These are phyloP conservation scores for Phenganax subtilis DNA, from an alignment of 92 coral and sea anemone species.

Conservation along the genomic window DNA sequence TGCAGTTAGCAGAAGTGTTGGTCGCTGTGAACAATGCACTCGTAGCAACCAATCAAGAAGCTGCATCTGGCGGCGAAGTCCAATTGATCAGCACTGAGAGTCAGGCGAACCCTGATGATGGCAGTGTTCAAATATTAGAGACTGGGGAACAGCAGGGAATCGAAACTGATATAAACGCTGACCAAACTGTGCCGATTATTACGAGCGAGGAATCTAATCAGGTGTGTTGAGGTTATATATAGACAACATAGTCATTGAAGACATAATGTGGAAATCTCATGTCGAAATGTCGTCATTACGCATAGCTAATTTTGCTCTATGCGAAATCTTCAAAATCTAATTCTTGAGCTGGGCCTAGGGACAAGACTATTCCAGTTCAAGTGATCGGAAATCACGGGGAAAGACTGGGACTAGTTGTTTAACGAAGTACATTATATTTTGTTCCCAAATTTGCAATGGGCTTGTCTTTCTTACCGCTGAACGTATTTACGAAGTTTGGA, in stretches of 20 bases:
- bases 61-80: conserved; percentile 1
- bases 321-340: too few species aligned
- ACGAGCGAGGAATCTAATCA: conserved; percentile 16
- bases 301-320: too few species aligned
- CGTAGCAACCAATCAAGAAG: conserved; percentile 57
- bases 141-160: conserved; percentile 36
- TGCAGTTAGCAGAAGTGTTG: conserved; percentile 92
- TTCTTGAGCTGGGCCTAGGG: too few species aligned
- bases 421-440: too few species aligned
- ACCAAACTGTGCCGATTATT: conserved; percentile 34
- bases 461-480: too few species aligned
- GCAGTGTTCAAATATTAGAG: conserved; percentile 24
- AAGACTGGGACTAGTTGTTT: too few species aligned
- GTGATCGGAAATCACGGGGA: too few species aligned
- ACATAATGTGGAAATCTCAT: too few species aligned
- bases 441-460: too few species aligned
- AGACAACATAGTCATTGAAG: not conserved
- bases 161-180: conserved; percentile 35
- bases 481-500: too few species aligned
- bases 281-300: too few species aligned
- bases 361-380: too few species aligned
- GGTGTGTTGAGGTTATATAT: conserved; percentile 9
- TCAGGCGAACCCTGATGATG: conserved; percentile 8
- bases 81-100: conserved; percentile 5
- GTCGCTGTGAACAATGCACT: conserved; percentile 97